Percentiles rank a stretch among this genome's conserved stretches.
phyloP scores from a whole-genome alignment of 37 sponge, comb jelly and placozoan genomes.

The Hexactinellida sp. region DNA sequence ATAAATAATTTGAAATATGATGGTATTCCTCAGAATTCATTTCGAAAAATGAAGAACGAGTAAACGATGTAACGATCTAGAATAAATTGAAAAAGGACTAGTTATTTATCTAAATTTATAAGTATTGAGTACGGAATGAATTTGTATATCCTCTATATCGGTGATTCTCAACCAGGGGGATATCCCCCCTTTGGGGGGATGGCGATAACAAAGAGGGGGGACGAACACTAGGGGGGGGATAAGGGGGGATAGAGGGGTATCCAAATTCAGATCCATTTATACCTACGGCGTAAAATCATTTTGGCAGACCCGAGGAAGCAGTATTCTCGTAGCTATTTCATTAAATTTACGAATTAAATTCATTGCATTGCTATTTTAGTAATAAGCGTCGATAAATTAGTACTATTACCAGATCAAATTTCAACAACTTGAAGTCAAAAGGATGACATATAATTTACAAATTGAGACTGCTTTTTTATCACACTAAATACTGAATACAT shows the following conservation, averaged over 20 bases:
- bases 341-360: neutral
- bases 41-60: too few species aligned
- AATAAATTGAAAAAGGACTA: too few species aligned
- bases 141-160: too few species aligned
- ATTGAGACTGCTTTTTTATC: neutral
- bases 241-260: neutral
- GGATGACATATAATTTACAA: neutral
- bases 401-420: neutral
- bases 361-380: neutral
- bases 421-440: neutral
- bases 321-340: neutral
- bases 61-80: too few species aligned
- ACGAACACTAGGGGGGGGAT: neutral
- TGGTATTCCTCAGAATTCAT: too few species aligned
- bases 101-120: too few species aligned
- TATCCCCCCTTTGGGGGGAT: neutral
- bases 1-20: too few species aligned
- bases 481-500: constrained; percentile 17
- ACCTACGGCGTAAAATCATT: neutral
- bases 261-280: constrained; percentile 7
- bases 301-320: neutral
- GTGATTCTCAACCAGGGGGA: constrained; percentile 10
- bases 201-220: neutral
- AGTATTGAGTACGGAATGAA: too few species aligned
- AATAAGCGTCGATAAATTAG: neutral